A percentile compares a stretch with the other conserved stretches of the same genome.
Conservation (phyloP, 2,888 invertebrate species). For the Drosophila glabriapex region DNA sequence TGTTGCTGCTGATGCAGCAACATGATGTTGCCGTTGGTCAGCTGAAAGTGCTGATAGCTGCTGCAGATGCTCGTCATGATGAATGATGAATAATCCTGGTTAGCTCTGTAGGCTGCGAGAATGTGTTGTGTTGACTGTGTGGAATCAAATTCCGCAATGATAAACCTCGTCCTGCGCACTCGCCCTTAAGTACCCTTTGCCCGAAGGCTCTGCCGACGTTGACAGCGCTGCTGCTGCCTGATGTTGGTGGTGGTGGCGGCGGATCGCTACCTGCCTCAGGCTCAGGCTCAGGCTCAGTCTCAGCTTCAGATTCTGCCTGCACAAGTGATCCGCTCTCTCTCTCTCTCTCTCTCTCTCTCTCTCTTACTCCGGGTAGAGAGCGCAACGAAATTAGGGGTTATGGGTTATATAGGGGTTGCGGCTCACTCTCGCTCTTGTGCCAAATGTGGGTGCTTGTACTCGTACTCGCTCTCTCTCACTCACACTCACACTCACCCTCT, state of each 20-base stretch:
- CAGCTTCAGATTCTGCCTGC: constrained; percentile 21
- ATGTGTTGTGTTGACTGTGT: constrained; percentile 81
- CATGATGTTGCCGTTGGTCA: constrained; percentile 76
- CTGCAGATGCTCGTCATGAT: constrained; percentile 81
- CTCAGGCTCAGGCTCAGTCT: neutral
- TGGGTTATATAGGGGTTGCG: constrained; percentile 55
- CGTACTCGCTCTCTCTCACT: constrained; percentile 2
- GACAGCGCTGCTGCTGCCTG: constrained; percentile 23
- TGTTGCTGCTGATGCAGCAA: constrained; percentile 70
- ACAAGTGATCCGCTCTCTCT: constrained; percentile 52
- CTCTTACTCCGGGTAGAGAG: neutral
- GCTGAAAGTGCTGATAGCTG: constrained; percentile 77
- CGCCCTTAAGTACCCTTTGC: constrained; percentile 82
- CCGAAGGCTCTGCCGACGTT: constrained; percentile 30
- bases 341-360: constrained; percentile 1
- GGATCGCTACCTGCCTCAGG: constrained; percentile 53
- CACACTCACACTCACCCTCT: neutral
- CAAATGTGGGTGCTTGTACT: constrained; percentile 53
- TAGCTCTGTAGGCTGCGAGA: constrained; percentile 42
- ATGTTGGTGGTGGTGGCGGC: constrained; percentile 24
- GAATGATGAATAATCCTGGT: neutral
- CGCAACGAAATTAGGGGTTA: constrained; percentile 29
- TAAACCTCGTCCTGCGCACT: constrained; percentile 85
- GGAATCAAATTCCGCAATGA: constrained; percentile 87
- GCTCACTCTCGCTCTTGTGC: constrained; percentile 8